These are phyloP conservation scores for Amphimallon solstitiale DNA, from an alignment of 2,888 invertebrate species.

Conservation along the genomic window DNA sequence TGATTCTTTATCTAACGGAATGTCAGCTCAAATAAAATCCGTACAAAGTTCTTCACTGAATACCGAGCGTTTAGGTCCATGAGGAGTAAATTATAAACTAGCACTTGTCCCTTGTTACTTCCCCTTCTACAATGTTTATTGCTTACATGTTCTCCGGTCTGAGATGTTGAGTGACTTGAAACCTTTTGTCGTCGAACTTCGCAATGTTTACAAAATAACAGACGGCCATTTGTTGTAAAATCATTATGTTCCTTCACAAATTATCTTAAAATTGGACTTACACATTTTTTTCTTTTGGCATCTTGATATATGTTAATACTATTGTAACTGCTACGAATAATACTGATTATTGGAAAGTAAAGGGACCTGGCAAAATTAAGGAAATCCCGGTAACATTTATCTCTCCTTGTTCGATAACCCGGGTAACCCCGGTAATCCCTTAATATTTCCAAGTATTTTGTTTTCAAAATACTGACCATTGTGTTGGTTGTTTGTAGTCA, in stretches of 20 bases:
- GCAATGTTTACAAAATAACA: not conserved
- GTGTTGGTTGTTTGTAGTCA: too few relatives aligned
- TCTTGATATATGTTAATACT: slow-evolving; percentile 5
- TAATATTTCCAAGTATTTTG: not conserved
- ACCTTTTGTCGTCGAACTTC: not conserved
- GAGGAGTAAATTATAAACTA: not conserved
- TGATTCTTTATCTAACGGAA: not conserved
- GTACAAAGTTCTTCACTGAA: slow-evolving; percentile 2
- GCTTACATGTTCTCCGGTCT: not conserved
- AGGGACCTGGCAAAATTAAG: too few relatives aligned
- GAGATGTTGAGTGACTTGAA: not conserved
- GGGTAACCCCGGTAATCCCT: not conserved
- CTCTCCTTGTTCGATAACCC: not conserved
- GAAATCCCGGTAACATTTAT: too few relatives aligned
- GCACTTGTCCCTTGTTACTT: not conserved
- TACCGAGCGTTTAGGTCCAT: not conserved
- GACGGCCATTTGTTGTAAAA: not conserved
- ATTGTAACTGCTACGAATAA: not conserved
- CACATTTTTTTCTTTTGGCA: slow-evolving; percentile 5
- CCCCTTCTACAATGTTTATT: slow-evolving; percentile 2
- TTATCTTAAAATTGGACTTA: not conserved
- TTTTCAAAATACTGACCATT: too few relatives aligned
- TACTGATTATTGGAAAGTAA: not conserved
- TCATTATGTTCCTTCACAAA: not conserved
- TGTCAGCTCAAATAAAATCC: not conserved